Evolutionary conservation across 2,888 invertebrate genomes (phyloP).

Genomic region (Congeria kusceri): DNA sequence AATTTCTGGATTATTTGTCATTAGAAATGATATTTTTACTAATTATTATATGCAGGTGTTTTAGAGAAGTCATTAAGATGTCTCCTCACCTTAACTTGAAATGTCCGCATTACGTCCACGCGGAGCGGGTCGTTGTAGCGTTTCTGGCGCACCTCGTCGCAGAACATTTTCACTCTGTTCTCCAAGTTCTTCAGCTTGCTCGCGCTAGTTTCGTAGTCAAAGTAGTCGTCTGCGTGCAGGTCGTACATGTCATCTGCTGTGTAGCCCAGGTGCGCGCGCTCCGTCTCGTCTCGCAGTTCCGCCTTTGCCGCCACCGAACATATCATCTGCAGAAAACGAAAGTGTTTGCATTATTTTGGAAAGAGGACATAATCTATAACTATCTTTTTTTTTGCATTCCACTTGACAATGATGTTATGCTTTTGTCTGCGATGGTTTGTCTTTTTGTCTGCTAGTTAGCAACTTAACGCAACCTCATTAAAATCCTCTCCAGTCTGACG

Average conservation of each 20-base stretch:
- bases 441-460: no score
- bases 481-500: no score
- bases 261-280: slow-evolving; percentile 54
- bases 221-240: slow-evolving; percentile 69
- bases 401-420: no score
- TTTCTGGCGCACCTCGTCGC: slow-evolving; percentile 53
- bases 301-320: slow-evolving; percentile 65
- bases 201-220: slow-evolving; percentile 82
- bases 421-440: no score
- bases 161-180: slow-evolving; percentile 69
- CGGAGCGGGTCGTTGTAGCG: slow-evolving; percentile 47
- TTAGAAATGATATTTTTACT: no score
- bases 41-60: no score
- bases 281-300: slow-evolving; percentile 62
- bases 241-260: slow-evolving; percentile 56
- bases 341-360: no score
- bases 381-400: no score
- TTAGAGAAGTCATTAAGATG: no score
- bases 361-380: no score
- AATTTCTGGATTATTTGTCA: no score
- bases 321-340: slow-evolving; percentile 33
- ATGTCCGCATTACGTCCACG: slow-evolving; percentile 68
- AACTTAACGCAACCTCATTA: no score
- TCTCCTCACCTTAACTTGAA: slow-evolving; percentile 68
- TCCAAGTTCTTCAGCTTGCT: slow-evolving; percentile 74